These are phyloP conservation scores for Ypsolopha scabrella DNA, from an alignment of 2,888 invertebrate species.

Conservation along the genomic window DNA sequence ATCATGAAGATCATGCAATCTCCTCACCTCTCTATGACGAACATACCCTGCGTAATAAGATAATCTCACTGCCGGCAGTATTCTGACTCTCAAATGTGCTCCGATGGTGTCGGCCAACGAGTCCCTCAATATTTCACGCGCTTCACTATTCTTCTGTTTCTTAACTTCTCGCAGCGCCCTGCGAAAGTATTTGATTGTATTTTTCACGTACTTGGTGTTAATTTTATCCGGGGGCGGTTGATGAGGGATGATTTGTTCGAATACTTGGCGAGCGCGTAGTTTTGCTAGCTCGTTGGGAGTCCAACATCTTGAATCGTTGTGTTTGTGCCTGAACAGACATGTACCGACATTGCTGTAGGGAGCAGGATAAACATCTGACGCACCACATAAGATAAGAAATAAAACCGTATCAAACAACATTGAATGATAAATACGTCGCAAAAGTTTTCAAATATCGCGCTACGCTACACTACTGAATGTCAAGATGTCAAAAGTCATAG, in stretches of 20 bases:
- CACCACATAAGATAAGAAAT: no score
- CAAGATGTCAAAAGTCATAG: no score
- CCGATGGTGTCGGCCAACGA: constrained; percentile 48
- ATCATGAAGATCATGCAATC: constrained; percentile 39
- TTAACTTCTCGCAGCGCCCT: constrained; percentile 26
- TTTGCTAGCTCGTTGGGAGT: constrained; percentile 39
- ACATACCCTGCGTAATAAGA: constrained; percentile 57
- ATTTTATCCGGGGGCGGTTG: constrained; percentile 41
- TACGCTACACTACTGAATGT: no score
- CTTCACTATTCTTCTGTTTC: constrained; percentile 19
- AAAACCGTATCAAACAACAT: no score
- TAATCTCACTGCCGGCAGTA: constrained; percentile 47
- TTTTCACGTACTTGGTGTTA: constrained; percentile 30
- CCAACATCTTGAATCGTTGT: constrained; percentile 35
- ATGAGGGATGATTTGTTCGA: constrained; percentile 43
- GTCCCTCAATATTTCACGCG: constrained; percentile 29
- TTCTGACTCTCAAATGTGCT: constrained; percentile 41
- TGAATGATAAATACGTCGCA: no score
- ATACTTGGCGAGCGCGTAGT: constrained; percentile 34
- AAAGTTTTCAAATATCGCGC: no score
- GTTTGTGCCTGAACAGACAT: constrained; percentile 35
- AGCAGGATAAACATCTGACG: no score
- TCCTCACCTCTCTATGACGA: constrained; percentile 34
- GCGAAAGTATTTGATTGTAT: constrained; percentile 35
- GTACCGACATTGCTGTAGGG: constrained; percentile 22